Conservation (phyloP, 2,797 vertebrate genomes). For the Poecile montanus region DNA sequence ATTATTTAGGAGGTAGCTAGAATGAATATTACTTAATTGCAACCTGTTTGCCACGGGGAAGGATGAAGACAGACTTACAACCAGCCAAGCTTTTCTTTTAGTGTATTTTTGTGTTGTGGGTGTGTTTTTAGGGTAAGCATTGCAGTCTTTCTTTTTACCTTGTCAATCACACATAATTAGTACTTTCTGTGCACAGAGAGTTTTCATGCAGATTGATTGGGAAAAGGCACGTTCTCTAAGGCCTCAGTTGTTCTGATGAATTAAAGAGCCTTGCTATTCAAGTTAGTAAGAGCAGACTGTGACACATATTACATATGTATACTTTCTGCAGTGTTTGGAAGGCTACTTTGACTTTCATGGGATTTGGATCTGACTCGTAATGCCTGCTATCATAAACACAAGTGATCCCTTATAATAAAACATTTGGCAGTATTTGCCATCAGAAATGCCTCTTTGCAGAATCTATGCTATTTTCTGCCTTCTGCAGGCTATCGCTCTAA, state of each 20-base stretch:
- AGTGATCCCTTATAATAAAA: conserved; percentile 57
- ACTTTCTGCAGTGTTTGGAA: conserved; percentile 4
- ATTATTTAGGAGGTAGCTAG: not conserved
- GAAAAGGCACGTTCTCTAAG: conserved; percentile 10
- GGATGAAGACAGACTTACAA: not conserved
- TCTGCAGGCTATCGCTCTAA: conserved; percentile 70
- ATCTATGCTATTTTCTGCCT: conserved; percentile 59
- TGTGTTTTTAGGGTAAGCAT: not conserved
- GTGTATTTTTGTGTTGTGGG: not conserved
- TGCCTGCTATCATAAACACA: conserved; percentile 56
- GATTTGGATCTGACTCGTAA: not conserved
- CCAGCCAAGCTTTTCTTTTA: not conserved
- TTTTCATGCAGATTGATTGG: conserved; percentile 32
- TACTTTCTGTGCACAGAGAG: conserved; percentile 12
- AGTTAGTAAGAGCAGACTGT: not conserved
- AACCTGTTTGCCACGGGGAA: not conserved
- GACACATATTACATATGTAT: not conserved
- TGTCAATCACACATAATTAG: conserved; percentile 55
- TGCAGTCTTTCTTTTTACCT: conserved; percentile 11
- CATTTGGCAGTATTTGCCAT: conserved; percentile 58
- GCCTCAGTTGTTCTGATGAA: not conserved
- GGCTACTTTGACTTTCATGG: conserved; percentile 20
- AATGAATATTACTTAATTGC: not conserved
- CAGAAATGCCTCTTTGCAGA: conserved; percentile 56
- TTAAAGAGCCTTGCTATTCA: conserved; percentile 25